Percentiles rank a stretch among this genome's conserved stretches.
Conservation (phyloP, 1,140 invertebrate species). For the Papilio xuthus region DNA sequence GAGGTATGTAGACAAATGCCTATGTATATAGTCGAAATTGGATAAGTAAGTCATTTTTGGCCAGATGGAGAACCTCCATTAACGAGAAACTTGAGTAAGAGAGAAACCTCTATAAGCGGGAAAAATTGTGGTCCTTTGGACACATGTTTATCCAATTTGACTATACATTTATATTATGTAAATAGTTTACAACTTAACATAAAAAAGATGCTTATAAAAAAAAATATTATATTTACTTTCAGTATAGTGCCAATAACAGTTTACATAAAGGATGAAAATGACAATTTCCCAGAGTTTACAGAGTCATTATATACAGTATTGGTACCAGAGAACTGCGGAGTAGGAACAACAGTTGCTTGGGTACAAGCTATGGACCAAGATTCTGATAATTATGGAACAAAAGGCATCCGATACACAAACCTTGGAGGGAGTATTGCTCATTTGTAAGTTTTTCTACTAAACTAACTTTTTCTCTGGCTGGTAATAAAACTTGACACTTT, state of each 20-base stretch:
- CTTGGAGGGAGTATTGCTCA: conserved; percentile 89
- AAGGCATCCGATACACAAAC: conserved; percentile 93
- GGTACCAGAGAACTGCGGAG: conserved; percentile 91
- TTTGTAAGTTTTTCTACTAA: conserved; percentile 84
- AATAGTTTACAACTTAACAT: too few relatives aligned
- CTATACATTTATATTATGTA: too few relatives aligned
- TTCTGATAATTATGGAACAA: conserved; percentile 92
- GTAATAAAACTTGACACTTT: not conserved
- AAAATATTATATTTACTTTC: conserved; percentile 46
- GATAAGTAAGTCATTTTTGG: too few relatives aligned
- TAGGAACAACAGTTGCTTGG: conserved; percentile 91
- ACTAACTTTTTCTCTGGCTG: not conserved
- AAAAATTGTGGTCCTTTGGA: too few relatives aligned
- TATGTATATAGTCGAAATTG: not conserved
- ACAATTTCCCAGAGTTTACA: conserved; percentile 95
- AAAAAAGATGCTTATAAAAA: too few relatives aligned
- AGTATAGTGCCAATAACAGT: conserved; percentile 93
- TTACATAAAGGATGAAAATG: conserved; percentile 94
- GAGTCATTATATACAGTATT: conserved; percentile 89
- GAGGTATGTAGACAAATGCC: conserved; percentile 61
- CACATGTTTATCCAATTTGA: not conserved
- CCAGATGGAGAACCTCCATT: too few relatives aligned
- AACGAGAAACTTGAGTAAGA: too few relatives aligned
- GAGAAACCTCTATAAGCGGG: too few relatives aligned
- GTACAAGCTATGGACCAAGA: conserved; percentile 92